Percentiles rank a stretch among this genome's conserved stretches.
phyloP scores from a whole-genome alignment of 2,113 vertebrate species.

The Thamnophis sirtalis region DNA sequence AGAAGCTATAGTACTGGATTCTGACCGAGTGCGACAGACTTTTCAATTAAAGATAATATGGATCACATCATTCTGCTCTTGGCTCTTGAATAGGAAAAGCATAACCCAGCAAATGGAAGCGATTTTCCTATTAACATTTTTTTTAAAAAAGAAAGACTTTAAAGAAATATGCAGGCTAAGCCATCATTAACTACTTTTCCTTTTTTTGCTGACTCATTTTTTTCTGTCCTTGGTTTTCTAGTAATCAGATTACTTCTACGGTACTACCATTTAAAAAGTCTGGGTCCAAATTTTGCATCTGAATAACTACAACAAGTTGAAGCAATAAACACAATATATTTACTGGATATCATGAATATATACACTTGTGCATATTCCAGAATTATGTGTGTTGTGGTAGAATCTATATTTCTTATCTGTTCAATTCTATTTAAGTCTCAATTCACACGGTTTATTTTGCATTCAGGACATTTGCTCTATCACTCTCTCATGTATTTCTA shows the following conservation, averaged over 20 bases:
- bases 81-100: slow-evolving; percentile 54
- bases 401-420: neutral
- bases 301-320: neutral
- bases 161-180: slow-evolving; percentile 32
- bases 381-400: neutral
- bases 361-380: neutral
- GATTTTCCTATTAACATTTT: slow-evolving; percentile 34
- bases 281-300: slow-evolving; percentile 8
- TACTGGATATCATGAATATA: neutral
- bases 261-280: neutral
- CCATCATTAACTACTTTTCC: neutral
- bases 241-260: neutral
- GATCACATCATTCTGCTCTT: slow-evolving; percentile 48
- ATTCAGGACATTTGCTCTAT: neutral
- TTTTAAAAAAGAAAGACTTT: neutral
- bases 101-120: slow-evolving; percentile 49
- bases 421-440: neutral
- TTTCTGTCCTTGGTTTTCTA: neutral
- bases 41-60: slow-evolving; percentile 50
- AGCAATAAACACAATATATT: neutral
- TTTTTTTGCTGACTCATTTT: neutral
- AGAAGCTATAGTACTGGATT: slow-evolving; percentile 36
- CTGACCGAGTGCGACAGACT: slow-evolving; percentile 35
- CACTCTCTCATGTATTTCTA: neutral
- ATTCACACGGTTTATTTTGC: neutral